phyloP scores from a whole-genome alignment of 2,113 vertebrate genomes.

The Geococcyx californianus region DNA sequence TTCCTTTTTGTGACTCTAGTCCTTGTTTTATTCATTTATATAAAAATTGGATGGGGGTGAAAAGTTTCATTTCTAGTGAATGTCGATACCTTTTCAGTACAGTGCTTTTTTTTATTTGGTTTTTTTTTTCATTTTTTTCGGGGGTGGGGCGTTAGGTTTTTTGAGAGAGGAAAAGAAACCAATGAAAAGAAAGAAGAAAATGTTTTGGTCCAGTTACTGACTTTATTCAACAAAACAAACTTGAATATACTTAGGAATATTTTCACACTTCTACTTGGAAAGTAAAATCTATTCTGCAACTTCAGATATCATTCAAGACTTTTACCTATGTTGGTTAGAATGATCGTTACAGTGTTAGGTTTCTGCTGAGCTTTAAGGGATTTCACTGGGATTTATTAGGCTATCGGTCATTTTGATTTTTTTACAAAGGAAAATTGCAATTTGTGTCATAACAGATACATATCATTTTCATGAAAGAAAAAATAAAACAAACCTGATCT shows the following conservation, averaged over 20 bases:
- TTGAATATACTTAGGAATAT: neutral
- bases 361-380: neutral
- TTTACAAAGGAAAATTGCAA: neutral
- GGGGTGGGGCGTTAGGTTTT: neutral
- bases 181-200: neutral
- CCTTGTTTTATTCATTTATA: neutral
- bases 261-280: neutral
- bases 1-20: neutral
- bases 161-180: neutral
- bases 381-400: neutral
- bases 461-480: neutral
- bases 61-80: neutral
- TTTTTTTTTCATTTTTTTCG: neutral
- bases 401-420: neutral
- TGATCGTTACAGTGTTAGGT: neutral
- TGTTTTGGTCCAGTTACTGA: neutral
- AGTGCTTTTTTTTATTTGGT: neutral
- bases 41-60: neutral
- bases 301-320: neutral
- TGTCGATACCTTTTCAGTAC: neutral
- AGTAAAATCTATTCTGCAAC: neutral
- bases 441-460: neutral
- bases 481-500: neutral
- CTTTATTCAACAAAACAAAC: neutral
- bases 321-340: neutral